These are phyloP conservation scores for Petroica traversi DNA, from an alignment of 2,113 vertebrate genomes.

Conservation along the genomic window DNA sequence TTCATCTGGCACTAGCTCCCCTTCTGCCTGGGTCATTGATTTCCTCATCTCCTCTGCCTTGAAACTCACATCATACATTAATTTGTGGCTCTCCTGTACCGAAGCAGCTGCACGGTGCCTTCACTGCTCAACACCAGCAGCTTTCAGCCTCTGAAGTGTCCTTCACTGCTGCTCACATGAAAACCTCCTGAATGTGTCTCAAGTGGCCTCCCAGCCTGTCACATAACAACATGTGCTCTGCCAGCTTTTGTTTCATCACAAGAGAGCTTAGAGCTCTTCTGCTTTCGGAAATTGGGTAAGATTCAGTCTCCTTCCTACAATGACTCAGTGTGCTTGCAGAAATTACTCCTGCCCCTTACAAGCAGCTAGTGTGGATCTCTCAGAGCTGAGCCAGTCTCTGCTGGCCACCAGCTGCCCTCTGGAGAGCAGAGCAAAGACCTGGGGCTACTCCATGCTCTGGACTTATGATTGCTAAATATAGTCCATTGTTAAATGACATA, in stretches of 20 bases:
- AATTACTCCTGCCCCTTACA: background rate
- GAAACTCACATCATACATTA: slow-evolving; percentile 1
- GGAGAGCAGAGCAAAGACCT: background rate
- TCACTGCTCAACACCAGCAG: slow-evolving; percentile 6
- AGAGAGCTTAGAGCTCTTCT: slow-evolving; percentile 8
- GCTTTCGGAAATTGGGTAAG: slow-evolving; percentile 41
- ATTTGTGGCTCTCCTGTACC: background rate
- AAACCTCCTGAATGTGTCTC: slow-evolving; percentile 27
- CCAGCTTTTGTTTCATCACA: slow-evolving; percentile 30
- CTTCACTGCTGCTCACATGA: slow-evolving; percentile 16
- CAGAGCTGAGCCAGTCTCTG: background rate
- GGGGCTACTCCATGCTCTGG: background rate
- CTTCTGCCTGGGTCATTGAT: slow-evolving; percentile 56
- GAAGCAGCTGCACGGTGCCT: slow-evolving; percentile 27
- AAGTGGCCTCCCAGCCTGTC: slow-evolving; percentile 11
- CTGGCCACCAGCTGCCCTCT: background rate
- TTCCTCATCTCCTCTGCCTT: slow-evolving; percentile 57
- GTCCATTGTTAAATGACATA: slow-evolving; percentile 11
- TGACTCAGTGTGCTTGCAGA: slow-evolving; percentile 39
- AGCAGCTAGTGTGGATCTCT: background rate
- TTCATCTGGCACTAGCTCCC: slow-evolving; percentile 46
- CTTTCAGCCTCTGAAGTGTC: slow-evolving; percentile 38
- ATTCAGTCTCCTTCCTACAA: slow-evolving; percentile 28
- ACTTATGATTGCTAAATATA: slow-evolving; percentile 8
- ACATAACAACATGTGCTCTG: background rate